A percentile compares a stretch with the other conserved stretches of the same genome.
Conservation (phyloP, 1,140 invertebrate species). For the Sitobion miscanthi region DNA sequence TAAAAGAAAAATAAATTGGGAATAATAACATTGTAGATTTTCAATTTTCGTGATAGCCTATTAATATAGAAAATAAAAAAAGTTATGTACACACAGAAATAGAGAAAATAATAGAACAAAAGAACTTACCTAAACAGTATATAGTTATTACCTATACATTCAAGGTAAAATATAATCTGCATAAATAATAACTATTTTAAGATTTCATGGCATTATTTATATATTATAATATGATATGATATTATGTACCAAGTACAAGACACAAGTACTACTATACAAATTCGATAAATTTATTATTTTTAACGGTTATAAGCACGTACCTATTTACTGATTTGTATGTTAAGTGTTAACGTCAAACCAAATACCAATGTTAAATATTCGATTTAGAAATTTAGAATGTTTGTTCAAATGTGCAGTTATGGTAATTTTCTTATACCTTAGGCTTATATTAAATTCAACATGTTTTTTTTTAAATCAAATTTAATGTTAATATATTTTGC, state of each 20-base stretch:
- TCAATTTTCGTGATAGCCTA: not conserved
- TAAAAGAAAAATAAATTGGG: not conserved
- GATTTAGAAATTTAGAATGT: not conserved
- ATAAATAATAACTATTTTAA: not conserved
- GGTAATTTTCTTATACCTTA: not conserved
- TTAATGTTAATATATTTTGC: not conserved
- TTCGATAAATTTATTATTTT: not conserved
- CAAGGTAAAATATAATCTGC: not conserved
- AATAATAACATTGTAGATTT: not conserved
- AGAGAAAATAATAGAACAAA: not conserved
- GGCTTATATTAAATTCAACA: not conserved
- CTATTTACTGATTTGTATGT: not conserved
- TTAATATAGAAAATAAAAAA: not conserved
- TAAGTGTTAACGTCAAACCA: not conserved
- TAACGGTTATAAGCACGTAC: not conserved
- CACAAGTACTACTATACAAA: not conserved
- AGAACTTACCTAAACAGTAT: not conserved
- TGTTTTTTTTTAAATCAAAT: not conserved
- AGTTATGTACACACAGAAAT: not conserved
- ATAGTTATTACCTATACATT: not conserved
- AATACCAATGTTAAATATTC: not conserved
- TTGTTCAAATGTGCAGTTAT: not conserved
- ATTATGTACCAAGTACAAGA: not conserved
- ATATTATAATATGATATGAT: not conserved
- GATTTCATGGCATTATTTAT: not conserved